Base-by-base conservation (phyloP, 2,797 vertebrate genomes). In the Mastacembelus armatus region DNA sequence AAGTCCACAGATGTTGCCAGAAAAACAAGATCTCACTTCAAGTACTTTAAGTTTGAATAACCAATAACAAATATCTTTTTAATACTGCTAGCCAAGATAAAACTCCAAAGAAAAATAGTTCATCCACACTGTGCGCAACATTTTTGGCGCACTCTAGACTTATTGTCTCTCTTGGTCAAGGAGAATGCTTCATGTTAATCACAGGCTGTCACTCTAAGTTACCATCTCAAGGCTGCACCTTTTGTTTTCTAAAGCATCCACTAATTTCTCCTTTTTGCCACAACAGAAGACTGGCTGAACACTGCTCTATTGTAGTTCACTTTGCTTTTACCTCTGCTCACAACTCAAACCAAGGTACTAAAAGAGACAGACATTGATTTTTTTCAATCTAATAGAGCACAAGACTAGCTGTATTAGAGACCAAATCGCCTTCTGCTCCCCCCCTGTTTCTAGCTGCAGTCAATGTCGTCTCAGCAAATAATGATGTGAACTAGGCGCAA, bases 181-280 rank as follows among this genome's bases (percentile, higher is more conserved):
- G 81, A 88, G 78, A 88, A 76, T 27, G 63, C 73, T 69, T 73
- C 4, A 3, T 85, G 81, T 73, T 91, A 90, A 90, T 89, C 87
- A 87, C 32, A 85, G 76, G 60, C 85, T 89, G 89, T 90, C 89
- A 87, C 88, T 85, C 80, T 36, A 62, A 78, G 85, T 90, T 90
- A 90, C 75, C 66, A 66, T 90, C 87, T 89, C 82, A 88, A 90
- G 80, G 81, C 85, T 90, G 86, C 91, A 80, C 77, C 88, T 90
- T 89, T 92, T 92, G 87, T 92, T 86, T 89, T 82, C 83, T 67
- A 70, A 88, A 89, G 86, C 80, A 88, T 84, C 69, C 75, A 27
- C 85, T 89, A 89, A 89, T 89, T 91, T 87, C 85, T 75, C 48
- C 58, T 62, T 70, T 89, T 82, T 67, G 77, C 79, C 80, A 62